Percentiles rank a stretch among this genome's conserved stretches.
These are phyloP conservation scores for Lamellibrachia columna DNA, from an alignment of 2,888 invertebrate genomes.

Conservation along the genomic window DNA sequence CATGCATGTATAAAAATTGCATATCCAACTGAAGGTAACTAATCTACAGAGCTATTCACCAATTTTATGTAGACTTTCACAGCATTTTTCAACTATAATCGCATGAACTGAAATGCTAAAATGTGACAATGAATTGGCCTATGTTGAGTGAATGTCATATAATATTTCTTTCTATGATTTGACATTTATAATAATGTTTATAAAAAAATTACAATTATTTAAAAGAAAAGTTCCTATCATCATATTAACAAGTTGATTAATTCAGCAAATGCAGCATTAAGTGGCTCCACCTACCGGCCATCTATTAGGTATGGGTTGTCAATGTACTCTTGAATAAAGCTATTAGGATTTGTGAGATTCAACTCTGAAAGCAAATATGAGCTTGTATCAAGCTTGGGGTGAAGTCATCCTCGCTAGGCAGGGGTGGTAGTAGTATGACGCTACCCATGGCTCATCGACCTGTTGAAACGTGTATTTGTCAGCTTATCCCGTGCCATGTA, in stretches of 20 bases:
- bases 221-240: neutral
- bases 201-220: neutral
- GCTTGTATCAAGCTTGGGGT: neutral
- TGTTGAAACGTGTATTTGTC: too few relatives aligned
- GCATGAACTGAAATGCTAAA: neutral
- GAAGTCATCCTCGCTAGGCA: too few relatives aligned
- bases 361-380: slow-evolving; percentile 69
- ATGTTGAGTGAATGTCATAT: neutral
- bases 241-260: neutral
- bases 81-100: neutral
- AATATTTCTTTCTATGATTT: neutral
- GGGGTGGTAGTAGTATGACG: too few relatives aligned
- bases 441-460: too few relatives aligned
- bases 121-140: neutral
- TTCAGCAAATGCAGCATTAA: neutral
- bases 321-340: slow-evolving; percentile 91
- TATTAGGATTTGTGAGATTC: slow-evolving; percentile 76
- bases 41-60: neutral
- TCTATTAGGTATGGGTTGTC: slow-evolving; percentile 88
- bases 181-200: neutral
- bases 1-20: neutral
- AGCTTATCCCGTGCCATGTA: too few relatives aligned
- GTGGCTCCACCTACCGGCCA: slow-evolving; percentile 71
- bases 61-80: neutral
- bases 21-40: neutral